phyloP scores from a whole-genome alignment of 23 tunicate species.

The Halocynthia aurantium region DNA sequence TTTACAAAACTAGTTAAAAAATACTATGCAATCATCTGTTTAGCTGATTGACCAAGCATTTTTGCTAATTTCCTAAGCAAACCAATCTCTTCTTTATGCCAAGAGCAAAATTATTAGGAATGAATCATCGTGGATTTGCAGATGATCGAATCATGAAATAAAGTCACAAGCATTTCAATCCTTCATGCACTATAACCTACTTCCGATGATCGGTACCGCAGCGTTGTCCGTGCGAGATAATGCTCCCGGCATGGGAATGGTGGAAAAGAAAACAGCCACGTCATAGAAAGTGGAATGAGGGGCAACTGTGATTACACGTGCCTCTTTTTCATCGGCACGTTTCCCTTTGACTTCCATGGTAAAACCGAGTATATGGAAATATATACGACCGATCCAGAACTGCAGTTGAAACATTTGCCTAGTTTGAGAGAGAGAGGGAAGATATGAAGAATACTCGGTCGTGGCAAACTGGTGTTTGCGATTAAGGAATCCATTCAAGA shows the following conservation, averaged over 20 bases:
- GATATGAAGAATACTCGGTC: no score
- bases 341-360: constrained; percentile 36
- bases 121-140: not conserved
- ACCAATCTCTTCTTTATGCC: no score
- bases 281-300: constrained; percentile 65
- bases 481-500: no score
- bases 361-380: constrained; percentile 41
- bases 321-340: constrained; percentile 25
- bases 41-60: no score
- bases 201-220: constrained; percentile 34
- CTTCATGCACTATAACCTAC: not conserved
- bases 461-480: no score
- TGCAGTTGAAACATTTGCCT: no score
- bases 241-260: constrained; percentile 33
- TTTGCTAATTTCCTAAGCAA: no score
- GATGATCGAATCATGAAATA: not conserved
- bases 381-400: constrained; percentile 23
- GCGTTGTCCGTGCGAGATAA: constrained; percentile 57
- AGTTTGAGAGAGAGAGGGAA: no score
- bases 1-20: no score
- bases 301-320: constrained; percentile 46
- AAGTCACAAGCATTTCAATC: not conserved
- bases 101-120: no score
- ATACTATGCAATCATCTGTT: no score
- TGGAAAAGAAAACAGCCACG: constrained; percentile 30